These are phyloP conservation scores for Microtus oregoni DNA, from an alignment of 2,113 vertebrate genomes.

Conservation along the genomic window DNA sequence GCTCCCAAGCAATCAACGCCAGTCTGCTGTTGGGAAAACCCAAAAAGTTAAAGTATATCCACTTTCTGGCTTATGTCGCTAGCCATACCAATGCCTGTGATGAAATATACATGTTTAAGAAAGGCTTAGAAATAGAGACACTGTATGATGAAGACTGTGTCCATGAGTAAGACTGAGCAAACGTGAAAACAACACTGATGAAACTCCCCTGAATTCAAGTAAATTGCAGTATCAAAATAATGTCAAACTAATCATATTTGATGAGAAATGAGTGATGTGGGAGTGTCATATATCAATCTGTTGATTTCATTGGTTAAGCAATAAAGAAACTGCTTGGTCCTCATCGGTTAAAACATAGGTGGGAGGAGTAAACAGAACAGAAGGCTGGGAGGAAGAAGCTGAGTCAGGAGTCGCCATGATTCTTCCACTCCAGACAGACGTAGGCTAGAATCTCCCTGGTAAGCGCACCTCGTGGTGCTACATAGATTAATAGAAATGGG, in stretches of 20 bases:
- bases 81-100: neutral
- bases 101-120: neutral
- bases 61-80: neutral
- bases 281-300: no score
- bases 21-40: neutral
- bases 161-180: neutral
- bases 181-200: neutral
- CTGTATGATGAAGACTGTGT: neutral
- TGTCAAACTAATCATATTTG: neutral
- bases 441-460: no score
- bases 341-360: no score
- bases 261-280: neutral
- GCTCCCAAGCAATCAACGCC: neutral
- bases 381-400: no score
- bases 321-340: no score
- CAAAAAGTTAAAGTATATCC: neutral
- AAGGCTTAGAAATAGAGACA: neutral
- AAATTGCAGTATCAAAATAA: constrained; percentile 7
- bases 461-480: no score
- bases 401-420: no score
- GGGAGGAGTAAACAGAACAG: no score
- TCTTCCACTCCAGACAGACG: no score
- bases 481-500: no score
- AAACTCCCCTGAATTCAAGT: neutral
- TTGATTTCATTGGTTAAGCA: no score